These are phyloP conservation scores for Cryptotermes secundus DNA, from an alignment of 1,140 invertebrate species.

Conservation along the genomic window DNA sequence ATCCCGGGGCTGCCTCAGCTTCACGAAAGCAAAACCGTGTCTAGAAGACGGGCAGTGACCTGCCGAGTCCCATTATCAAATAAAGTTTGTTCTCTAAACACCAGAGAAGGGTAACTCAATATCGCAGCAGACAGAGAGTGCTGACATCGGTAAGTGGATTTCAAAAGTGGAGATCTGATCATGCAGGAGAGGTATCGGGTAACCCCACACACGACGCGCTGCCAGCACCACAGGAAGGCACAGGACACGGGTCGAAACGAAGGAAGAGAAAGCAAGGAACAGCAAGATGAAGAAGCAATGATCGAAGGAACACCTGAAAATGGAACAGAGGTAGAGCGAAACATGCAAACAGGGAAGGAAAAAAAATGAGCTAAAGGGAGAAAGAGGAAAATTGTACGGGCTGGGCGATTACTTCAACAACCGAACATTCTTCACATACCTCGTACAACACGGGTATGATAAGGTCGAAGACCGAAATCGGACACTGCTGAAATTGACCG, in stretches of 20 bases:
- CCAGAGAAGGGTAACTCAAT: conserved; percentile 6
- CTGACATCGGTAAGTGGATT: background rate
- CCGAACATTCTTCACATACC: too few species aligned
- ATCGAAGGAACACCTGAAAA: too few species aligned
- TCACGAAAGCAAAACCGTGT: conserved; percentile 15
- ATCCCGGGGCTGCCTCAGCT: background rate
- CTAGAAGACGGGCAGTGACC: background rate
- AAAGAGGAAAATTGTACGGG: too few species aligned
- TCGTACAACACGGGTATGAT: too few species aligned
- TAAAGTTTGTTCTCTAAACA: background rate
- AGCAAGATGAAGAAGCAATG: too few species aligned
- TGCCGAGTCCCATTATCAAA: background rate
- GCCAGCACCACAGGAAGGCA: background rate
- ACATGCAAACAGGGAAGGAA: too few species aligned
- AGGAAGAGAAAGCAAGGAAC: too few species aligned
- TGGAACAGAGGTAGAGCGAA: too few species aligned
- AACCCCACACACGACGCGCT: background rate
- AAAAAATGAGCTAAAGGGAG: too few species aligned
- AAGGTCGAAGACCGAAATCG: too few species aligned
- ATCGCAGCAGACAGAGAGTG: background rate
- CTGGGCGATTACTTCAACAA: too few species aligned
- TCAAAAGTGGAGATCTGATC: background rate
- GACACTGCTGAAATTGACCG: too few species aligned
- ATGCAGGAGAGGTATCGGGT: background rate
- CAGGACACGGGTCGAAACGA: background rate